Conservation (phyloP, 2,113 vertebrate genomes). For the Nanger granti region DNA sequence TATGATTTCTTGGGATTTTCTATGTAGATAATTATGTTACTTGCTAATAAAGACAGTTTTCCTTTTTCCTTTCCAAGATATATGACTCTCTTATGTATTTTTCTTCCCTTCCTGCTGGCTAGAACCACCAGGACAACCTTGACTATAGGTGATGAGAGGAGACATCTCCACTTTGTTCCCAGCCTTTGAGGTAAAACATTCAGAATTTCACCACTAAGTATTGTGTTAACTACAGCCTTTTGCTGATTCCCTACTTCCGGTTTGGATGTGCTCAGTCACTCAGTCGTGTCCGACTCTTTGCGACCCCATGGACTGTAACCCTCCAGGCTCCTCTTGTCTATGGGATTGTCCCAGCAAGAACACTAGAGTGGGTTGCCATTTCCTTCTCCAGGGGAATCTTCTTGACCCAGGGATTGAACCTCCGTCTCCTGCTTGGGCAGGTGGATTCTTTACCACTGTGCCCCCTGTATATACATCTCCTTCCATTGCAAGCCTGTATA, state of each 20-base stretch:
- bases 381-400: neutral
- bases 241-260: neutral
- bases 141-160: neutral
- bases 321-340: neutral
- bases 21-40: neutral
- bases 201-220: neutral
- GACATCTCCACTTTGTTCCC: neutral
- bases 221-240: neutral
- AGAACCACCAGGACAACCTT: neutral
- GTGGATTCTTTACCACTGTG: neutral
- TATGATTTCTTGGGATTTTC: neutral
- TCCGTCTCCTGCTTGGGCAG: neutral
- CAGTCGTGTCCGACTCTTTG: rapidly evolving
- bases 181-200: neutral
- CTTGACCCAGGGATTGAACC: neutral
- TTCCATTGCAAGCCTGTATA: neutral
- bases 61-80: neutral
- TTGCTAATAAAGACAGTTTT: neutral
- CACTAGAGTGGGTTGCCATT: neutral
- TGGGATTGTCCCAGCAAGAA: neutral
- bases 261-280: neutral
- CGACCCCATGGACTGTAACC: neutral
- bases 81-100: neutral
- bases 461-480: neutral
- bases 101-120: neutral